Evolutionary conservation across 2,888 invertebrate species (phyloP).

Genomic region (Andrena trimmerana): DNA sequence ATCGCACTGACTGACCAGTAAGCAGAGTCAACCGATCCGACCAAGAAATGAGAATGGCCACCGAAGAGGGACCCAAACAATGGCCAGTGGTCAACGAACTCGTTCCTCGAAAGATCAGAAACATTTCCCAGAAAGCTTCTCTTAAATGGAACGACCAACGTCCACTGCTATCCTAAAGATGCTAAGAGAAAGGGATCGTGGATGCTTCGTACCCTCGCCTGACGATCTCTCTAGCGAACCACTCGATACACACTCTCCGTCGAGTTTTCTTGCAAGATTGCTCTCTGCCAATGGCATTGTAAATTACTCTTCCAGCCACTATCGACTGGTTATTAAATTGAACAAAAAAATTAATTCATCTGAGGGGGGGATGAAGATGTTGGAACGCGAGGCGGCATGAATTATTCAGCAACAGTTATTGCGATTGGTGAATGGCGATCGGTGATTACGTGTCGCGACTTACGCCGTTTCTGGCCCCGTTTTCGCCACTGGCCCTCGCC

Average conservation of each 20-base stretch:
- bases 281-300: conserved; percentile 35
- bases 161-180: neutral
- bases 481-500: neutral
- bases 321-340: conserved; percentile 38
- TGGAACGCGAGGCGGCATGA: conserved; percentile 44
- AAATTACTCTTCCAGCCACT: conserved; percentile 39
- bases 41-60: conserved; percentile 25
- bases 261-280: conserved; percentile 27
- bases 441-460: conserved; percentile 9
- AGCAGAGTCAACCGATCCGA: conserved; percentile 12
- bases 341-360: conserved; percentile 38
- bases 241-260: conserved; percentile 20
- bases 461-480: neutral
- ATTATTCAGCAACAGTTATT: conserved; percentile 54
- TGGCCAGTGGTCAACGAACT: conserved; percentile 35
- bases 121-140: conserved; percentile 23
- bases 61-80: conserved; percentile 33
- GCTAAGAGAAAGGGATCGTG: conserved; percentile 1
- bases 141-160: conserved; percentile 28
- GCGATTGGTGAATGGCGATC: conserved; percentile 29
- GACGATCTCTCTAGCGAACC: conserved; percentile 23
- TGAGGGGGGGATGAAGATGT: conserved; percentile 41
- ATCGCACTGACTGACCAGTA: neutral
- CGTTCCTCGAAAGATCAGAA: conserved; percentile 26
- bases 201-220: conserved; percentile 14